Evolutionary conservation across 2,888 invertebrate genomes (phyloP).

Genomic region (Apamea crenata): DNA sequence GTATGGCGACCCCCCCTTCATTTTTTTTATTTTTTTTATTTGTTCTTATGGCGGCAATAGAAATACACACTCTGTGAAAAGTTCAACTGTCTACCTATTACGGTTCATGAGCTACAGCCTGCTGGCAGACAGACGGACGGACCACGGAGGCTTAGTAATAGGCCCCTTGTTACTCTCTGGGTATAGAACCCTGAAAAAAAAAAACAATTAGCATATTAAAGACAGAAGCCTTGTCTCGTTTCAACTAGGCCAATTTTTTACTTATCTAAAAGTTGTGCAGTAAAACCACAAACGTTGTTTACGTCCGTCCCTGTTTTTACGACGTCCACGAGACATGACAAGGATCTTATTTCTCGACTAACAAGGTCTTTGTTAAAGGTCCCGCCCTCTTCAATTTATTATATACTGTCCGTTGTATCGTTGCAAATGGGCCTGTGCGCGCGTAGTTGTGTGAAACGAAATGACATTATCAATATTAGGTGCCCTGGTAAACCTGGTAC

Average conservation of each 20-base stretch:
- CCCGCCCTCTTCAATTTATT: conserved; percentile 49
- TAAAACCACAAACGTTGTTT: conserved; percentile 68
- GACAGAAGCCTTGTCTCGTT: conserved; percentile 28
- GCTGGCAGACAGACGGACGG: neutral
- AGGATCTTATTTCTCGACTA: conserved; percentile 66
- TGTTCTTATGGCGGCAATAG: neutral
- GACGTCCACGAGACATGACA: conserved; percentile 65
- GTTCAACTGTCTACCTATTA: neutral
- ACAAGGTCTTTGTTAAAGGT: conserved; percentile 61
- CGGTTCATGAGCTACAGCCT: neutral
- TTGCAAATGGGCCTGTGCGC: conserved; percentile 18
- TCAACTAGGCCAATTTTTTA: conserved; percentile 53
- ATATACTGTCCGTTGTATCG: conserved; percentile 32
- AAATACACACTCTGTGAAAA: neutral
- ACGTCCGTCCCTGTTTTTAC: conserved; percentile 68
- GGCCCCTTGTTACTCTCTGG: neutral
- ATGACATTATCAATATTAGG: conserved; percentile 23
- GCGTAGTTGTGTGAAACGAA: conserved; percentile 28
- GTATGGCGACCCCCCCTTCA: neutral
- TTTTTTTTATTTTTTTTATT: neutral
- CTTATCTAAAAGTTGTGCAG: conserved; percentile 65
- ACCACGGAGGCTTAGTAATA: neutral
- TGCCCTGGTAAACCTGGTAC: conserved; percentile 1
- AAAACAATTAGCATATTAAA: conserved; percentile 5
- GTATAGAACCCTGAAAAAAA: neutral